Base-by-base conservation (phyloP, 1,140 invertebrate species). In the Drosophila serrata region DNA sequence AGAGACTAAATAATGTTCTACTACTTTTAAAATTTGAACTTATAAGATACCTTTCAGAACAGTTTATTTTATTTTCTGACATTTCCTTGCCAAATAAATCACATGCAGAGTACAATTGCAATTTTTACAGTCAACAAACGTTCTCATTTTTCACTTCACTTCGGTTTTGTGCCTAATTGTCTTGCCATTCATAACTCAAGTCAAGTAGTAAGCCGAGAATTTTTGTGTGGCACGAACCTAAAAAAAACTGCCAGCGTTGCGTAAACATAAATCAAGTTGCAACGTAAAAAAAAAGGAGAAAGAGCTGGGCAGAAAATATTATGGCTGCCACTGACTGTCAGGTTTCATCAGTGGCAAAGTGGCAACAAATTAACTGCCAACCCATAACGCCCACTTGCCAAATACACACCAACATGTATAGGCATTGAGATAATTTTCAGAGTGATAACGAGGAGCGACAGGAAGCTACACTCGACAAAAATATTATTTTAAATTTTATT, bases 261-360 rank as follows among this genome's bases (percentile, higher is more conserved):
- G 82, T 65, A 76, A 79, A 57, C 79, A 87, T 87, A 74, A 88
- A 82, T 87, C 84, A 87, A 88, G 53, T 60, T 82, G 67, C 61
- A 73, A 40, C 24, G 15, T 22, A 68, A 70, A 40, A 72, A 37
- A 51, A 15, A 37, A 39, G 29, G 45, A 17, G 37, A 13, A 24
- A 33, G 39, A 46, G 48, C 22, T 57, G 24, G 8, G 42, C 64
- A 12, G 19, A 57, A 46, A 70, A 72, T 70, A 72, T 48, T 70
- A 39, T 27, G 40, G 29, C 43, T 27, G 51, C 65, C 22, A 48
- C 56, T 72, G 60, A 60, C 58, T 81, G 78, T 81, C 82, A 80
- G 63, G 58, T 77, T 77, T 73, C 67, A 74, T 73, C 82, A 82
- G 58, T 45, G 37, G 59, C 60, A 61, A 76, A 76, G 73, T 57